phyloP scores from a whole-genome alignment of 2,797 vertebrate genomes.

The Artibeus jamaicensis region DNA sequence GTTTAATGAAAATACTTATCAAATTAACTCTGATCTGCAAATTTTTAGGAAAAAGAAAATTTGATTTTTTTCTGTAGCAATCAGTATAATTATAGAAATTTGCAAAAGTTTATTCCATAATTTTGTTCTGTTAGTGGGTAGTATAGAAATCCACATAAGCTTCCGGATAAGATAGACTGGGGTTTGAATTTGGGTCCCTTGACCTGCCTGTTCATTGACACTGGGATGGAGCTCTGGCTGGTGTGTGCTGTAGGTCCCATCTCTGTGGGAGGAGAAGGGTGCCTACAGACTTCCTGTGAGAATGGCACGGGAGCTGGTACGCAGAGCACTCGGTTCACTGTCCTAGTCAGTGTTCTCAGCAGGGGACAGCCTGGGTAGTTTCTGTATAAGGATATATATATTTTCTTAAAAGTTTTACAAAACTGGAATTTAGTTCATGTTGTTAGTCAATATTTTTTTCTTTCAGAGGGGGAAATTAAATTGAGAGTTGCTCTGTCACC shows the following conservation, averaged over 20 bases:
- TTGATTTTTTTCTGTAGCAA: not conserved
- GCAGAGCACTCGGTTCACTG: not conserved
- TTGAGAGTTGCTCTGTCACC: not conserved
- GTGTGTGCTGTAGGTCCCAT: not conserved
- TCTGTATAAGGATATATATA: not conserved
- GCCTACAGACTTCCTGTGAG: not conserved
- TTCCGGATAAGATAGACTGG: not conserved
- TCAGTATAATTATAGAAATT: not conserved
- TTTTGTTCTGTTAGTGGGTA: not conserved
- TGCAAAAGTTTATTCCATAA: not conserved
- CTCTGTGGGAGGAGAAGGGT: not conserved
- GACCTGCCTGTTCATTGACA: not conserved
- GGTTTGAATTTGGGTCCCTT: not conserved
- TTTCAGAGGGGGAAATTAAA: not conserved
- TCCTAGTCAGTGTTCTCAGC: not conserved
- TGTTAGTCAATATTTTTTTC: not conserved
- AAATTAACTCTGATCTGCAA: not conserved
- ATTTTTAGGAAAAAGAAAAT: not conserved
- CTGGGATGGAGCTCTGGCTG: not conserved
- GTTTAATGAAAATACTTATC: not conserved
- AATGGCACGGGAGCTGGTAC: not conserved
- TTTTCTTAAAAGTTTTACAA: not conserved
- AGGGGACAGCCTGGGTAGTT: not conserved
- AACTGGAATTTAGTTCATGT: not conserved
- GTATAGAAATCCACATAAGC: not conserved